Percentiles rank a stretch among this genome's conserved stretches.
Evolutionary conservation across 2,888 invertebrate species (phyloP).

Genomic region (Cactoblastis cactorum): DNA sequence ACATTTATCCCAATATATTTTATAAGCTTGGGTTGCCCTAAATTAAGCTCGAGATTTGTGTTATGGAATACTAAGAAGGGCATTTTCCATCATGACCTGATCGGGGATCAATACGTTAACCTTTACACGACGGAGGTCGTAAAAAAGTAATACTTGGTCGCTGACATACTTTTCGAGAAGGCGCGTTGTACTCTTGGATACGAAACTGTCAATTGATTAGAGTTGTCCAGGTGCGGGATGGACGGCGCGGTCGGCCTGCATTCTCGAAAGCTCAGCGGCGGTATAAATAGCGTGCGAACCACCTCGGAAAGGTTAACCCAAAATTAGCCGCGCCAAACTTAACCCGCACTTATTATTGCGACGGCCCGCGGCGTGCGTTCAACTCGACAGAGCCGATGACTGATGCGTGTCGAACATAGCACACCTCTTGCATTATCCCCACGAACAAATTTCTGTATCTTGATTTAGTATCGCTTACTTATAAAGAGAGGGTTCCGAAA

Average conservation of each 20-base stretch:
- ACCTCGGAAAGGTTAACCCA: slow-evolving; percentile 67
- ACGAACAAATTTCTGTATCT: too few relatives aligned
- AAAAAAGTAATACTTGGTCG: background rate
- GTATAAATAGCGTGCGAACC: slow-evolving; percentile 56
- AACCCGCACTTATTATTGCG: slow-evolving; percentile 66
- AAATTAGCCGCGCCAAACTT: slow-evolving; percentile 70
- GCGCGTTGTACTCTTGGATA: too few relatives aligned
- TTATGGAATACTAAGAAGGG: too few relatives aligned
- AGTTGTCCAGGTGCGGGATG: slow-evolving; percentile 21
- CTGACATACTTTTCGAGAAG: slow-evolving; percentile 1
- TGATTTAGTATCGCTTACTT: too few relatives aligned
- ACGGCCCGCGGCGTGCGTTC: slow-evolving; percentile 32
- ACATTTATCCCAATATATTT: too few relatives aligned
- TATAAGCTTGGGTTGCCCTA: too few relatives aligned
- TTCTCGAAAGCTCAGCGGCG: slow-evolving; percentile 42
- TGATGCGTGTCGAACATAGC: slow-evolving; percentile 13
- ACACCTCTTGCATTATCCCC: too few relatives aligned
- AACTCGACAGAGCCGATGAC: slow-evolving; percentile 22
- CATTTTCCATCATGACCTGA: too few relatives aligned
- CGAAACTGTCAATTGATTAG: slow-evolving; percentile 3
- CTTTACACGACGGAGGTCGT: too few relatives aligned
- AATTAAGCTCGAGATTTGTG: too few relatives aligned
- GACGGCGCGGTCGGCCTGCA: slow-evolving; percentile 32
- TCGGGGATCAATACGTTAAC: too few relatives aligned
- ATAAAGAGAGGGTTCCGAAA: too few relatives aligned